Conservation (phyloP, 2,888 invertebrate genomes). For the Fragum fragum region DNA sequence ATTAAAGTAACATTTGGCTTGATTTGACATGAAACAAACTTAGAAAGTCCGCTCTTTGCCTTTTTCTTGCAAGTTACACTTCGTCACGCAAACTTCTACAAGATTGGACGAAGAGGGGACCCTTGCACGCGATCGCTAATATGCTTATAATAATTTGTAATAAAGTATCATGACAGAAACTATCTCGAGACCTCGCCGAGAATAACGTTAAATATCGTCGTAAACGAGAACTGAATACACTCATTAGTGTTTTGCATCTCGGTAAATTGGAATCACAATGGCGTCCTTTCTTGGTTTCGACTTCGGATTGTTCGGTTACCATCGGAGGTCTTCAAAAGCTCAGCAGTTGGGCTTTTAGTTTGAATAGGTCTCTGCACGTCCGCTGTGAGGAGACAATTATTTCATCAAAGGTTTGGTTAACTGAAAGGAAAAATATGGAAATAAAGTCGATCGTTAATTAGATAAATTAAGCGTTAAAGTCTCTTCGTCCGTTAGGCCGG, state of each 20-base stretch:
- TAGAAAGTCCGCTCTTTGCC: slow-evolving; percentile 61
- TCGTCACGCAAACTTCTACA: slow-evolving; percentile 53
- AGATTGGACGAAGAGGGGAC: slow-evolving; percentile 35
- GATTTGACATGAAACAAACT: slow-evolving; percentile 63
- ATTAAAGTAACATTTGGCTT: slow-evolving; percentile 55
- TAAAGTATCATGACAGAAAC: slow-evolving; percentile 71
- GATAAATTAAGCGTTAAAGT: slow-evolving; percentile 62
- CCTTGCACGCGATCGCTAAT: slow-evolving; percentile 73
- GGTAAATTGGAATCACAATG: slow-evolving; percentile 52
- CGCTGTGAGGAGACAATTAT: slow-evolving; percentile 57
- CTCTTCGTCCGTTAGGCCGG: slow-evolving; percentile 11
- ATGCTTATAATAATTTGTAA: slow-evolving; percentile 78
- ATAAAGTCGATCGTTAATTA: slow-evolving; percentile 50
- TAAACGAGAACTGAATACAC: slow-evolving; percentile 74
- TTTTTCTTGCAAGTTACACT: slow-evolving; percentile 51
- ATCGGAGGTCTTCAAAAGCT: slow-evolving; percentile 31
- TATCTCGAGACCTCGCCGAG: slow-evolving; percentile 66
- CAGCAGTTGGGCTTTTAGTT: slow-evolving; percentile 59
- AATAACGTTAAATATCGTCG: slow-evolving; percentile 70
- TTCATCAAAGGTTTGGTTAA: slow-evolving; percentile 65
- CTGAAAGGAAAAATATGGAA: slow-evolving; percentile 70
- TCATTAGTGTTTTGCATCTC: slow-evolving; percentile 68
- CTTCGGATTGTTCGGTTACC: slow-evolving; percentile 26
- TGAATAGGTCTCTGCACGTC: slow-evolving; percentile 41
- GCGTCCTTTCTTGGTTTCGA: slow-evolving; percentile 33